Evolutionary conservation across 2,113 vertebrate genomes (phyloP).

Genomic region (Colistium nudipinnis): DNA sequence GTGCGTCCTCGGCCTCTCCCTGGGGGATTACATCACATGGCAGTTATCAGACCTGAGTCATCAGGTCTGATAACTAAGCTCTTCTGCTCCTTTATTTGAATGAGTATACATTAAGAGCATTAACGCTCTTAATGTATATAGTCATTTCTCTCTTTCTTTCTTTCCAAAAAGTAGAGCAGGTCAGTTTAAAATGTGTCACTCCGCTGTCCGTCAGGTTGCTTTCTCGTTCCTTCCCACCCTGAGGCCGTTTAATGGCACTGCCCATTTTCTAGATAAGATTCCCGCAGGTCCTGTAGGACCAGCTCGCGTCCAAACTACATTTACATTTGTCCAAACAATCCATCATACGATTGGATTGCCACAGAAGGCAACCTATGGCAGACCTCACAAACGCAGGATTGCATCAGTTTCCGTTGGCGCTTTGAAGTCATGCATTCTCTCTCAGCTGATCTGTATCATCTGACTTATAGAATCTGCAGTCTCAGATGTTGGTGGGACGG

Average conservation of each 20-base stretch:
- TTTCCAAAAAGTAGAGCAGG: slow-evolving; percentile 40
- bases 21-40: slow-evolving; percentile 62
- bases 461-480: slow-evolving; percentile 13
- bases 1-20: no score
- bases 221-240: slow-evolving; percentile 26
- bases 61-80: slow-evolving; percentile 63
- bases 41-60: slow-evolving; percentile 74
- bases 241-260: background rate
- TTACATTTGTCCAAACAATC: no score
- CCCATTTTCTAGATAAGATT: slow-evolving; percentile 6
- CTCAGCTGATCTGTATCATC: slow-evolving; percentile 17
- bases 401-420: background rate
- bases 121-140: background rate
- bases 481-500: background rate
- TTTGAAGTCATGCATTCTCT: background rate
- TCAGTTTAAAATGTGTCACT: slow-evolving; percentile 25
- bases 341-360: slow-evolving; percentile 5
- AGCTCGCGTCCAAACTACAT: background rate
- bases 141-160: slow-evolving; percentile 5
- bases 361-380: background rate
- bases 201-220: background rate
- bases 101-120: slow-evolving; percentile 42
- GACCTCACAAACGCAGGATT: background rate
- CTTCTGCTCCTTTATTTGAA: slow-evolving; percentile 29
- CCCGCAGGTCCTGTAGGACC: background rate